Evolutionary conservation across 2,888 invertebrate genomes (phyloP).

Genomic region (Spodoptera picta): DNA sequence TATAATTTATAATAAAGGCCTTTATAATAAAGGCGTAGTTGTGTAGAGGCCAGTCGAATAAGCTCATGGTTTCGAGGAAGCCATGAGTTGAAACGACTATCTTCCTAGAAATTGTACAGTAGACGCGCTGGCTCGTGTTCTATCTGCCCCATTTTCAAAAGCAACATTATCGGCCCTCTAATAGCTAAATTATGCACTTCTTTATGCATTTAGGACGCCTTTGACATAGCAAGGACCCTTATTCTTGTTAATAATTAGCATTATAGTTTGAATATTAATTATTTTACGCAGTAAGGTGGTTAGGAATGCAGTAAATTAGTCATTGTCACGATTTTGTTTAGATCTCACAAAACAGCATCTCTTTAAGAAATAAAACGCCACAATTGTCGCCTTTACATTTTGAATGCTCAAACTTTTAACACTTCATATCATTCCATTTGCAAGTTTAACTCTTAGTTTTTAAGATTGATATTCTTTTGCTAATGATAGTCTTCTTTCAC

Average conservation of each 20-base stretch:
- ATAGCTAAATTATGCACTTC: slow-evolving; percentile 65
- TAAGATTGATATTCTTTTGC: slow-evolving; percentile 5
- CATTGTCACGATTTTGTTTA: neutral
- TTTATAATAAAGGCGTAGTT: slow-evolving; percentile 2
- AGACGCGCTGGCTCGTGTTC: slow-evolving; percentile 28
- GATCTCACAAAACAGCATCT: too few relatives aligned
- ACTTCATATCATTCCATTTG: slow-evolving; percentile 28
- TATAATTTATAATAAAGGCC: too few relatives aligned
- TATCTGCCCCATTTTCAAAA: slow-evolving; percentile 53
- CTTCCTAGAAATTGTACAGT: slow-evolving; percentile 57
- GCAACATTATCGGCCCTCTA: slow-evolving; percentile 60
- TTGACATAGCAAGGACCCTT: slow-evolving; percentile 40
- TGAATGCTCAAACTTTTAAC: slow-evolving; percentile 6
- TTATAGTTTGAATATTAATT: slow-evolving; percentile 27
- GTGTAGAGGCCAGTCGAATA: slow-evolving; percentile 10
- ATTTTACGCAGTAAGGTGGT: slow-evolving; percentile 11
- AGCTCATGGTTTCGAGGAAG: slow-evolving; percentile 54
- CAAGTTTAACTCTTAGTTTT: slow-evolving; percentile 6
- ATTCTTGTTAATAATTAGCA: slow-evolving; percentile 37
- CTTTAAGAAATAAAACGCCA: too few relatives aligned
- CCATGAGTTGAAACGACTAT: slow-evolving; percentile 58
- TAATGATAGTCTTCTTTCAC: slow-evolving; percentile 53
- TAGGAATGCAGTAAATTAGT: slow-evolving; percentile 7
- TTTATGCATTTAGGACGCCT: slow-evolving; percentile 65
- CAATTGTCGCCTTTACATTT: neutral